phyloP scores from a whole-genome alignment of 2,888 invertebrate genomes.

The Alcis repandata region DNA sequence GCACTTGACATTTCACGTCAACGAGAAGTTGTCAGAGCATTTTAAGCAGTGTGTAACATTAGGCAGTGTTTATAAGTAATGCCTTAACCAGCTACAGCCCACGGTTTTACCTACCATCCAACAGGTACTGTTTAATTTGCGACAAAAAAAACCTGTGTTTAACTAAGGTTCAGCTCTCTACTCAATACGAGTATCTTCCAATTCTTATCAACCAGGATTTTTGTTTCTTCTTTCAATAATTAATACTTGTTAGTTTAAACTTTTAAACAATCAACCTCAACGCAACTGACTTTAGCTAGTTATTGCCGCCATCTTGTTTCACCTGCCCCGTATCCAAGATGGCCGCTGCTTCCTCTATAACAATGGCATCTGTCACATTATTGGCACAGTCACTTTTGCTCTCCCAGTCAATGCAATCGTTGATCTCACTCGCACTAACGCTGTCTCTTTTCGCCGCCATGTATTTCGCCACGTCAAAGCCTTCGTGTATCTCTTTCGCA shows the following conservation, averaged over 20 bases:
- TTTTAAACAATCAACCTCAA: not conserved
- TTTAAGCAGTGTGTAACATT: too few species aligned
- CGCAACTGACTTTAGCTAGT: slow-evolving; percentile 14
- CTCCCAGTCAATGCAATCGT: slow-evolving; percentile 59
- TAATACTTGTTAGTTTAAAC: too few species aligned
- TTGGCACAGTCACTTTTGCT: slow-evolving; percentile 64
- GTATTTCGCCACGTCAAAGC: slow-evolving; percentile 63
- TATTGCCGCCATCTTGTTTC: slow-evolving; percentile 40
- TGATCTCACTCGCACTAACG: slow-evolving; percentile 56
- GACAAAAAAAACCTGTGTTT: too few species aligned
- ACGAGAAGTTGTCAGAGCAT: too few species aligned
- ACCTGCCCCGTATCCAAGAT: slow-evolving; percentile 72
- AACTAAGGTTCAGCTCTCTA: too few species aligned
- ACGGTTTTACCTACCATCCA: too few species aligned
- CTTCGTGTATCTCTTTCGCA: slow-evolving; percentile 55
- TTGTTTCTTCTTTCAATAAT: not conserved
- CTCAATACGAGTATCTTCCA: too few species aligned
- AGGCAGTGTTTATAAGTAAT: too few species aligned
- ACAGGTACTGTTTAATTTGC: too few species aligned
- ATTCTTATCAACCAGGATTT: not conserved
- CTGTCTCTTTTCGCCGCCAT: slow-evolving; percentile 56
- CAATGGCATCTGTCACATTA: slow-evolving; percentile 72
- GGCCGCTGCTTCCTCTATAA: slow-evolving; percentile 78
- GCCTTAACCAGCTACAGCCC: too few species aligned
- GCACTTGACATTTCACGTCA: too few species aligned